Percentiles rank a stretch among this genome's conserved stretches.
These are phyloP conservation scores for Diplodus sargus DNA, from an alignment of 2,797 vertebrate genomes.

Conservation along the genomic window DNA sequence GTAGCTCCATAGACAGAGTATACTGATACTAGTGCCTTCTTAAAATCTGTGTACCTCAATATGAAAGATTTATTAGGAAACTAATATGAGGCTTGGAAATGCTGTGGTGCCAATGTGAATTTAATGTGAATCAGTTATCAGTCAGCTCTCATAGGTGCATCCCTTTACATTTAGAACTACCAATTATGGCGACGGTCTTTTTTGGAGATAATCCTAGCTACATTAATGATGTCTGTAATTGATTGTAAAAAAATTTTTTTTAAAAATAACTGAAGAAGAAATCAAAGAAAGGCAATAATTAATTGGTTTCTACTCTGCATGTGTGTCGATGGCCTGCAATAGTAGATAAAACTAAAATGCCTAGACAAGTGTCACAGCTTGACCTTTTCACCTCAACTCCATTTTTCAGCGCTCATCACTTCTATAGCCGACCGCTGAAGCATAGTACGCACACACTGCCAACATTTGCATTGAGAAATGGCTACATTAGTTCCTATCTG, in stretches of 20 bases:
- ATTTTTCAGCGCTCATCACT: constrained; percentile 38
- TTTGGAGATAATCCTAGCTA: not conserved
- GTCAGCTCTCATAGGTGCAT: not conserved
- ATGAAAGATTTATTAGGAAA: not conserved
- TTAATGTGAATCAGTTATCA: not conserved
- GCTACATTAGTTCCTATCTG: constrained; percentile 51
- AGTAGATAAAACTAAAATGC: not conserved
- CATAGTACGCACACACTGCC: not conserved
- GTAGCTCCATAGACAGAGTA: not conserved
- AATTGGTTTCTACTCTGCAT: not conserved
- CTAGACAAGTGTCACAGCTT: constrained; percentile 17
- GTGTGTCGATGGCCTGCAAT: not conserved
- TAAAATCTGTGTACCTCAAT: not conserved
- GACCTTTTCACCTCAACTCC: constrained; percentile 40
- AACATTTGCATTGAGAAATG: constrained; percentile 59
- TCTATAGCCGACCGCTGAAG: constrained; percentile 12
- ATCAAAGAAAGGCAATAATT: not conserved
- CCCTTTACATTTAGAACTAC: not conserved
- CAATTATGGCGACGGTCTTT: not conserved
- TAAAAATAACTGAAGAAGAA: not conserved
- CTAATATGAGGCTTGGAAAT: not conserved
- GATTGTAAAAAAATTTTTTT: not conserved
- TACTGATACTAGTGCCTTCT: not conserved
- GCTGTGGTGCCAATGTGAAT: not conserved
- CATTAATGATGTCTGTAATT: not conserved